Base-by-base conservation (phyloP, 2,888 invertebrate species). In the Creontiades dilutus region DNA sequence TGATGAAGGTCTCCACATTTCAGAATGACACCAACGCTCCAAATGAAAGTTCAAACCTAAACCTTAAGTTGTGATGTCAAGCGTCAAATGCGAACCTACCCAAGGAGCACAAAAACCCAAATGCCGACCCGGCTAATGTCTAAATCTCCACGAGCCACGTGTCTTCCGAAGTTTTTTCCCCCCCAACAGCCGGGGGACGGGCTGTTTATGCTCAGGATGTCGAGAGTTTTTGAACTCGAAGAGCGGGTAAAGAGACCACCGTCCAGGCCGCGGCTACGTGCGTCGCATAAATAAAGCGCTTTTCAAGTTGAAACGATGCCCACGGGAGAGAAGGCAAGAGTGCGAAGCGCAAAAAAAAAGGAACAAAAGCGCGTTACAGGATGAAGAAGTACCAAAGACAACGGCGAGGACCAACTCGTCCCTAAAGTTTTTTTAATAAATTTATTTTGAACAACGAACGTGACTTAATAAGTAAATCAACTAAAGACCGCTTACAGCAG, bases 211-310 rank as follows among this genome's bases (percentile, higher is more conserved):
- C 68, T 68, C 19, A 7, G 68, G 68, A 68, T 68, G 68, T 68
- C 68, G 23, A 23, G 68, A 23, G 61, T 68, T 68, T 68, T 68
- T 68, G 68, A 68, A 68, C 68, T 68, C 23, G 11, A 68, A 57
- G 57, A 68, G 23, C 68, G 68, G 23, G 68, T 23, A 68, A 68
- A 68, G n/a, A 23, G 68, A 68, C 68, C 68, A 68, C 68, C 68
- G 68, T 68, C 68, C 68, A 68, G 68, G 68, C 27, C 68, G 68
- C 68, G 68, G 27, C n/a, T 68, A 68, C 68, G 68, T 68, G 68
- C 11, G 68, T 19, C 13, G 68, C 68, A 68, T 68, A 19, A 27
- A 19, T 68, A 68, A 68, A 68, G 68, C n/a, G 68, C 23, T 68
- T 23, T 23, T 19, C 27, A 3, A 27, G 27, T 7, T 37, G 37